Conservation (phyloP, 2,888 invertebrate species). For the Eupelmus urozonus region DNA sequence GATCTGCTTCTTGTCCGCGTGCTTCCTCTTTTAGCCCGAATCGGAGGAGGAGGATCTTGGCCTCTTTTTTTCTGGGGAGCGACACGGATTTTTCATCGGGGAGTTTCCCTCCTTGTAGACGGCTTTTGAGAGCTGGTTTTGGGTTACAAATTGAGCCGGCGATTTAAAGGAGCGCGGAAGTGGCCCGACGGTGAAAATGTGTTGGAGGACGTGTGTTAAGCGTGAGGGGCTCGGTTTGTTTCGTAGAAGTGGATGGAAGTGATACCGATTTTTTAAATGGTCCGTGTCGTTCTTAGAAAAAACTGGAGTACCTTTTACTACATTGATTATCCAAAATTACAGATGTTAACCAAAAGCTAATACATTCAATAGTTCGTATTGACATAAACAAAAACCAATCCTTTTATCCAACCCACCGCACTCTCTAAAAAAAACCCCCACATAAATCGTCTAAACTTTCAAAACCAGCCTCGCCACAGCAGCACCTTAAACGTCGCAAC, state of each 20-base stretch:
- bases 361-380: no score
- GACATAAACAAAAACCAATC: no score
- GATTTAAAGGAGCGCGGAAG: conserved; percentile 40
- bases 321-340: no score
- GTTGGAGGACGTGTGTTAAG: not conserved
- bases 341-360: no score
- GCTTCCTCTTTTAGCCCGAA: conserved; percentile 37
- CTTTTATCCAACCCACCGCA: no score
- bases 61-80: conserved; percentile 22
- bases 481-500: no score
- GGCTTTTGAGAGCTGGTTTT: not conserved
- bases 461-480: no score
- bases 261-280: not conserved
- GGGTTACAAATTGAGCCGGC: conserved; percentile 31
- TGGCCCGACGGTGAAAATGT: not conserved
- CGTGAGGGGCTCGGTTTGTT: not conserved
- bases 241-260: not conserved
- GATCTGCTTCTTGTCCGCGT: conserved; percentile 23
- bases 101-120: not conserved
- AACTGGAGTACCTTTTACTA: no score
- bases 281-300: not conserved
- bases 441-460: no score
- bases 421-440: no score
- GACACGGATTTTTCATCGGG: conserved; percentile 49
- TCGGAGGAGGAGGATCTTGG: no score